These are phyloP conservation scores for Cynocephalus volans DNA, from an alignment of 2,113 vertebrate genomes.

Conservation along the genomic window DNA sequence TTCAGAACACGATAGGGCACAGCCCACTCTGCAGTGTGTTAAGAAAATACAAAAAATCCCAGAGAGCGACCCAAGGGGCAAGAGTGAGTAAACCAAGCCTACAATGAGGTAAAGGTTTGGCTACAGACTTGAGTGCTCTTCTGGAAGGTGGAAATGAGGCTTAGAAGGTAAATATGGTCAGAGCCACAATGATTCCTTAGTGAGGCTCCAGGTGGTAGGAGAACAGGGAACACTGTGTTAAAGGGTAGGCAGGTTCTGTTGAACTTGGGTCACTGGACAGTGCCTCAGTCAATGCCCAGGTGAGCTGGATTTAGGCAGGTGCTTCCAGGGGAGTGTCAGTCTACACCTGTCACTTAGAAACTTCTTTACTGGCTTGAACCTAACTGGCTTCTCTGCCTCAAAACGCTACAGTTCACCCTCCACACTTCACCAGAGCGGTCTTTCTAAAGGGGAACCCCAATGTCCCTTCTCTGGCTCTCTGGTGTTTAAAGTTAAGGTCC, in stretches of 20 bases:
- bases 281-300: not conserved
- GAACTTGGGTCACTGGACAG: not conserved
- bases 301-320: not conserved
- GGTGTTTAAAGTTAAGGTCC: not conserved
- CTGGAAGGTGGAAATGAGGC: conserved; percentile 41
- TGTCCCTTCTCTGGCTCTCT: not conserved
- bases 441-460: not conserved
- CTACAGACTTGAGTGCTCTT: not conserved
- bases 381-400: not conserved
- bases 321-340: not conserved
- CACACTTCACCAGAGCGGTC: not conserved
- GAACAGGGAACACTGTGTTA: not conserved
- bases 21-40: conserved; percentile 21
- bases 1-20: conserved; percentile 57
- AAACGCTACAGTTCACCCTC: not conserved
- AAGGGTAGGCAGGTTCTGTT: not conserved
- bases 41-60: conserved; percentile 44
- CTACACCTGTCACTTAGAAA: not conserved
- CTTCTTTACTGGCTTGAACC: not conserved
- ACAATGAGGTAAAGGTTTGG: conserved; percentile 40
- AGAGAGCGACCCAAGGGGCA: conserved; percentile 15
- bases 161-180: not conserved
- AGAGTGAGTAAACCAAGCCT: conserved; percentile 51
- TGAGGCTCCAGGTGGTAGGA: not conserved
- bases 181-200: not conserved